Base-by-base conservation (phyloP, 1,140 invertebrate genomes). In the Calycopis cecrops region DNA sequence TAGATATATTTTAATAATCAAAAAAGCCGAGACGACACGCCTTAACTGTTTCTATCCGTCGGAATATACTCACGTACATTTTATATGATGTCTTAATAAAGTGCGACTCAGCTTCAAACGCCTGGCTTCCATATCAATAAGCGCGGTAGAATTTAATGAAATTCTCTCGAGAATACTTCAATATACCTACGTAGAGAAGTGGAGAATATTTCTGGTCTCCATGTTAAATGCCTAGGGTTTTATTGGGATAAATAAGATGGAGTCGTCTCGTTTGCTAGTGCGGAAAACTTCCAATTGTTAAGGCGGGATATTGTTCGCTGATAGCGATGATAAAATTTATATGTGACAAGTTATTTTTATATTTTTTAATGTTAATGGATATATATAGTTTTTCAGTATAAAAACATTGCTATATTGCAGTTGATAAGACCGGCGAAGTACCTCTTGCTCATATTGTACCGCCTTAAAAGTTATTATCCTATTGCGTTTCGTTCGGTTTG, bases 61-160 rank as follows among this genome's bases (percentile, higher is more conserved):
- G 52, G 40, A 67, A 71, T 81, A 81, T 79, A 63, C 71, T 76
- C 80, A 81, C 80, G 80, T 80, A 81, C 72, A 53, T 57, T 80
- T 79, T 76, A 76, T 79, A 75, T 65, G 59, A 61, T 84, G 76
- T 81, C 78, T 84, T 84, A 80, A 81, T 84, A 84, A 84, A 84
- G 80, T 76, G 73, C 71, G 79, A 75, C 63, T 71, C 75, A 62
- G 55, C 67, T 65, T 62, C 64, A 65, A 78, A 69, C 68, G 64
- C 50, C 62, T 64, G 76, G 71, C 78, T 65, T 76, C 80, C 80
- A 84, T 84, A 80, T 83, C 79, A 84, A 84, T 84, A 84, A 84
- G 80, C 67, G 75, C 62, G 59, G 67, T 59, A 66, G 70, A 77
- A 77, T 80, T 81, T 84, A 81, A 84, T 81, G 78, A 80, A 84